Percentiles rank a stretch among this genome's conserved stretches.
These are phyloP conservation scores for Acridotheres tristis DNA, from an alignment of 2,797 vertebrate genomes.

Conservation along the genomic window DNA sequence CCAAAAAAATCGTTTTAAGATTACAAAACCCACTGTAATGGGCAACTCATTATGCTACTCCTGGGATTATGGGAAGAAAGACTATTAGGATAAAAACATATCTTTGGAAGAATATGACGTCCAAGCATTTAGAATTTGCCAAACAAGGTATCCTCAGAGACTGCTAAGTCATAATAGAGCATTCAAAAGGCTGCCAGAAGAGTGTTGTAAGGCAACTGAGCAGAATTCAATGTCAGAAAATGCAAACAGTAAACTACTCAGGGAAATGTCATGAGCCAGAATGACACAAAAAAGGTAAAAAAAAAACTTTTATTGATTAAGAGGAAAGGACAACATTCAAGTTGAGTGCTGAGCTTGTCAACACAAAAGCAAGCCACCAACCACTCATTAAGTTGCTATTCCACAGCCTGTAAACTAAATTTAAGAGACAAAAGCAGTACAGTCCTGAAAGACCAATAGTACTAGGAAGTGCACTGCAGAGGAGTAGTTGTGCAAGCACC, in stretches of 20 bases:
- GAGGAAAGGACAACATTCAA: background rate
- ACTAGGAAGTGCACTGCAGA: background rate
- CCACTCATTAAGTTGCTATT: background rate
- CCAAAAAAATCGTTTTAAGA: background rate
- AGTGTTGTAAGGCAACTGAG: background rate
- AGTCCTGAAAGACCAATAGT: background rate
- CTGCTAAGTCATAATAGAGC: background rate
- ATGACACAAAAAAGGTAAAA: background rate
- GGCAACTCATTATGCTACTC: background rate
- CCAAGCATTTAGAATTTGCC: background rate
- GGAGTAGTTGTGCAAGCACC: rapidly evolving
- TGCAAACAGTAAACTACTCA: background rate
- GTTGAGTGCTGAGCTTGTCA: too few relatives aligned
- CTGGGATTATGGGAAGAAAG: background rate
- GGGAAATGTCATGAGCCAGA: background rate
- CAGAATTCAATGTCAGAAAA: background rate
- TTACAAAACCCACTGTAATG: background rate
- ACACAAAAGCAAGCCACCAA: background rate
- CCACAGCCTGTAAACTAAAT: background rate
- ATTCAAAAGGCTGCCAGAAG: background rate
- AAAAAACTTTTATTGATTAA: background rate
- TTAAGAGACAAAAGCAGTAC: background rate
- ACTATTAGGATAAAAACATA: background rate
- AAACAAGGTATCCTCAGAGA: background rate
- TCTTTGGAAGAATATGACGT: background rate